Percentiles rank a stretch among this genome's conserved stretches.
Conservation (phyloP, 1,140 invertebrate genomes). For the Caerostris extrusa region DNA sequence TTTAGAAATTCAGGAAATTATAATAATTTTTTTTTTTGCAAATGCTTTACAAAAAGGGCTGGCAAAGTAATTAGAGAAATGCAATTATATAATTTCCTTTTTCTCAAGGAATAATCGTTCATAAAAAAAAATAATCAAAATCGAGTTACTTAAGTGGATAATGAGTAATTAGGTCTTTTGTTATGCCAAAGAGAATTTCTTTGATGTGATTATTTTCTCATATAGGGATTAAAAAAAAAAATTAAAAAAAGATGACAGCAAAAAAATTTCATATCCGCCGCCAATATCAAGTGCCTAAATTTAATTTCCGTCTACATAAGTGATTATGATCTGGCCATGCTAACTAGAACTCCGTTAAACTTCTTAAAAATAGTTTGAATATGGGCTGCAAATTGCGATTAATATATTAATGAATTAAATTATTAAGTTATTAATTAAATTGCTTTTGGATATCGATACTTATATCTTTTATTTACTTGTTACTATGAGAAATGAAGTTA, state of each 20-base stretch:
- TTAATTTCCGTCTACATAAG: conserved; percentile 11
- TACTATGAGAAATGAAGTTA: neutral
- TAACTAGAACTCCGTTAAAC: too few relatives aligned
- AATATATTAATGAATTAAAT: neutral
- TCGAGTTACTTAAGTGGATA: conserved; percentile 20
- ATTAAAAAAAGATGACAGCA: neutral
- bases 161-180: conserved; percentile 42
- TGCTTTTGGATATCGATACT: neutral
- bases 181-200: neutral
- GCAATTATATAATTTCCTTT: conserved; percentile 33
- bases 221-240: neutral
- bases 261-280: neutral
- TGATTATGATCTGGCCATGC: neutral
- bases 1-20: neutral
- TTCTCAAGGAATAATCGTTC: neutral
- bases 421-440: neutral
- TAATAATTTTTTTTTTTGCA: neutral
- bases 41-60: neutral
- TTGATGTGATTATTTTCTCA: conserved; percentile 29
- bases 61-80: conserved; percentile 30
- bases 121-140: conserved; percentile 44
- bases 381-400: neutral
- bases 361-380: too few relatives aligned
- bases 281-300: conserved; percentile 8
- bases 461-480: neutral